Conservation (phyloP, 2,113 vertebrate species). For the Deroptyus accipitrinus region DNA sequence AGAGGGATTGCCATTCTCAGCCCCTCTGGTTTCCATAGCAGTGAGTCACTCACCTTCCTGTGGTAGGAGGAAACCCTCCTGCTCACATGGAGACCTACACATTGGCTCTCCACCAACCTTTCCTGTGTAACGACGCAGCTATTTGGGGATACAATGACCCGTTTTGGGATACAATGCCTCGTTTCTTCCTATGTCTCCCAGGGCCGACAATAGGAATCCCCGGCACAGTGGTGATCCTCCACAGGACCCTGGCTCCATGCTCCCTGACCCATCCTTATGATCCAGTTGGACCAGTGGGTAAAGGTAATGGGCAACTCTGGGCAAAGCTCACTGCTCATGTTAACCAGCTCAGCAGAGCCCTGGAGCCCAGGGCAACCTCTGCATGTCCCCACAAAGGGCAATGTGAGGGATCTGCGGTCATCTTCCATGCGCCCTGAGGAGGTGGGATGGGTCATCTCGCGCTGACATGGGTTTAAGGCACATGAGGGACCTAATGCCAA, state of each 20-base stretch:
- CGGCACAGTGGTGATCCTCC: rapidly evolving
- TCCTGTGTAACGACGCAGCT: background rate
- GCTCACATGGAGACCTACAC: background rate
- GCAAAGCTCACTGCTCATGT: background rate
- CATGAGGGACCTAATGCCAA: background rate
- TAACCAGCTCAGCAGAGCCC: background rate
- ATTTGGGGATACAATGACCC: constrained; percentile 3
- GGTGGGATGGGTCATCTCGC: background rate
- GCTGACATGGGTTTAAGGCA: rapidly evolving
- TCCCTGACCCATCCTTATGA: background rate
- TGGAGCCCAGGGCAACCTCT: background rate
- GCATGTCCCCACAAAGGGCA: rapidly evolving
- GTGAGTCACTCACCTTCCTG: constrained; percentile 61
- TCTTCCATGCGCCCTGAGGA: background rate
- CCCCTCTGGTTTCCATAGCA: background rate
- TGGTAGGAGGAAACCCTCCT: background rate
- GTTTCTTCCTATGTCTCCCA: background rate
- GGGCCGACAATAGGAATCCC: background rate
- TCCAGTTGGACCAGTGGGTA: background rate
- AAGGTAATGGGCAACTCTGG: background rate
- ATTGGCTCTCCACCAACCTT: background rate
- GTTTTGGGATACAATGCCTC: background rate
- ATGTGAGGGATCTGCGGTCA: background rate
- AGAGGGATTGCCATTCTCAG: background rate
- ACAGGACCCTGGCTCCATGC: rapidly evolving